Evolutionary conservation across 2,797 vertebrate genomes (phyloP), one percentile per base, ranked within the genome.

Genomic region (Gila robusta): DNA sequence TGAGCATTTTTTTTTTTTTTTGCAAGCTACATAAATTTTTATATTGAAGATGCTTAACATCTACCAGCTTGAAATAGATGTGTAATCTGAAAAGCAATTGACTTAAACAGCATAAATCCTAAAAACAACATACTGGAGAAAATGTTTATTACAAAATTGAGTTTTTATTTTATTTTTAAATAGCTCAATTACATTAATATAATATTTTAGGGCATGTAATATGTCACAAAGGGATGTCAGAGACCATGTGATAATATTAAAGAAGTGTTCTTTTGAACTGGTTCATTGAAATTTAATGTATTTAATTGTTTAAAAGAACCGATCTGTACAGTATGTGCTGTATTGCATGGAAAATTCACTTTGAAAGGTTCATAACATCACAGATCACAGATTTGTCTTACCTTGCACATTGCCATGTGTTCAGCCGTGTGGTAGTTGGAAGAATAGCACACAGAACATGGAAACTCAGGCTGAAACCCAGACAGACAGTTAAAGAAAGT

Each of bases 331-430:
- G 52, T 7, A 54, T 59, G 9, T 59, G 9, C 72, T 32, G 17
- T 54, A 35, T 54, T 35, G 47, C 32, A 56, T n/a, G 21, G 11
- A n/a, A 39, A 17, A 23, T 54, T 76, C 5, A 0, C 17, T 19
- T 52, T 52, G 1, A 21, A 69, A 2, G 6, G 39, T 37, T 66
- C 10, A 23, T 32, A 14, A 47, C 26, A 44, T 11, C 12, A 39
- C 11, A 6, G 23, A 41, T 62, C 21, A 39, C 11, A 3, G 16
- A 28, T 62, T 19, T 21, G 3, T 41, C 37, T 70, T 47, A 79
- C 83, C 74, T 79, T 85, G 64, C 73, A 49, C 87, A 4, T n/a
- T 11, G 52, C 67, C 37, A 71, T 26, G 66, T 85, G 83, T 70
- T 85, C 83, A 9, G 66, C 16, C 9, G 66, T 79, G 35, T 79